A percentile compares a stretch with the other conserved stretches of the same genome.
Evolutionary conservation across 2,113 vertebrate species (phyloP).

Genomic region (Drymodes brunneopygia): DNA sequence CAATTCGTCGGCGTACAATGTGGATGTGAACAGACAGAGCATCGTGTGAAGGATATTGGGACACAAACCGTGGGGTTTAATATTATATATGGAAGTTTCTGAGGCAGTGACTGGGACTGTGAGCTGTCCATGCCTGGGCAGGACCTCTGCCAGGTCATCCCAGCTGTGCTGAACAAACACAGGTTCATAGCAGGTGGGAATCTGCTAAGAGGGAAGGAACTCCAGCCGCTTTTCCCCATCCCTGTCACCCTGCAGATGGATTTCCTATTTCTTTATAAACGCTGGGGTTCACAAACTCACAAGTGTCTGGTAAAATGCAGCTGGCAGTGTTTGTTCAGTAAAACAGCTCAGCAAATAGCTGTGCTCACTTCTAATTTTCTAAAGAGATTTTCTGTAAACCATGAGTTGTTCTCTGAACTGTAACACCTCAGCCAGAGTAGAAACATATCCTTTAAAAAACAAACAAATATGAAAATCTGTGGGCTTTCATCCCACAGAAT

Average conservation of each 20-base stretch:
- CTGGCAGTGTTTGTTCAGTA: neutral
- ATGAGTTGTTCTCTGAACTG: neutral
- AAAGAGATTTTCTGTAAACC: neutral
- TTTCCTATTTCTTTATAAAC: neutral
- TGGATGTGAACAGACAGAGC: slow-evolving; percentile 76
- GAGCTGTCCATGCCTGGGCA: neutral
- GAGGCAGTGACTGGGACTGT: accelerated
- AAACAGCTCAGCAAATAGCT: neutral
- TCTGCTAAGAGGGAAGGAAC: neutral
- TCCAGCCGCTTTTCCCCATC: neutral
- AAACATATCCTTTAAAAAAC: neutral
- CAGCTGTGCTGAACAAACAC: neutral
- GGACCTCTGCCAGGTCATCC: neutral
- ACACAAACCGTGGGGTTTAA: neutral
- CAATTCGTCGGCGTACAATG: slow-evolving; percentile 56
- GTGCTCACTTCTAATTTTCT: neutral
- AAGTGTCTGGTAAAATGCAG: neutral
- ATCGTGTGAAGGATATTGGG: slow-evolving; percentile 59
- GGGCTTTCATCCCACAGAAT: neutral
- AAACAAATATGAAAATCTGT: neutral
- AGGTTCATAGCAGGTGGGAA: neutral
- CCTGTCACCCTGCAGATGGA: neutral
- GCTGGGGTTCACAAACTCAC: neutral
- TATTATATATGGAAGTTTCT: neutral
- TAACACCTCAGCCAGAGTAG: neutral